Base-by-base conservation (phyloP, 2,113 vertebrate genomes). In the Gorilla gorilla region DNA sequence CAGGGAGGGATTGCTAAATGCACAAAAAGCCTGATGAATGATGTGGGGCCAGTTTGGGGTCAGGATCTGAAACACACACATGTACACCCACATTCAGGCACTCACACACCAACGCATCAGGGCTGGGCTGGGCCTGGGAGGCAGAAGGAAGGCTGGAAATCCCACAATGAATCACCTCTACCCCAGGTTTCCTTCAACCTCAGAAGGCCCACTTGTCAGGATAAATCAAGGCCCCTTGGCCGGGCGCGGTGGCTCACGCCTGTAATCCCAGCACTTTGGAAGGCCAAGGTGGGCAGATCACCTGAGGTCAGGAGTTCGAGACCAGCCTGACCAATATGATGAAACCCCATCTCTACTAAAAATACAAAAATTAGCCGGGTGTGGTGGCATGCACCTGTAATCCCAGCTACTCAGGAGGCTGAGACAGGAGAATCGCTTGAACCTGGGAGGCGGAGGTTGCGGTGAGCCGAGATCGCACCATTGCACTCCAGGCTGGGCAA, bases 391-490 rank as follows among this genome's bases (percentile, higher is more conserved):
- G 17, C 17, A 18, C 17, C 52, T 55, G 52, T 55, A 55, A 55
- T 55, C 6, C 52, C 52, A 55, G 17, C 52, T 20, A 55, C 52
- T 55, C 6, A 18, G 52, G 52, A 55, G 17, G 17, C 52, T 20
- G 17, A 55, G 52, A 20, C 52, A 55, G 6, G 17, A 55, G 52
- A 55, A 55, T 7, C 1, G 5, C 52, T 55, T 55, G 52, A 55
- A 55, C 52, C 6, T 0, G 17, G 52, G 52, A 55, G 52, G 52
- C 0, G 0, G 52, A 55, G 52, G 17, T 7, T 55, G 52, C 4
- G 52, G 52, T 55, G 17, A 2, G 52, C 52, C 2, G 2, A 55
- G 52, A 55, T 55, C 0, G 17, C 17, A 1, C 52, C 6, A 1
- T 7, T 6, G 52, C 52, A 7, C 52, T 55, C 17, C 52, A 55